These are phyloP conservation scores for Cynodonichthys magdalenae DNA, from an alignment of 2,797 vertebrate genomes.

Conservation along the genomic window DNA sequence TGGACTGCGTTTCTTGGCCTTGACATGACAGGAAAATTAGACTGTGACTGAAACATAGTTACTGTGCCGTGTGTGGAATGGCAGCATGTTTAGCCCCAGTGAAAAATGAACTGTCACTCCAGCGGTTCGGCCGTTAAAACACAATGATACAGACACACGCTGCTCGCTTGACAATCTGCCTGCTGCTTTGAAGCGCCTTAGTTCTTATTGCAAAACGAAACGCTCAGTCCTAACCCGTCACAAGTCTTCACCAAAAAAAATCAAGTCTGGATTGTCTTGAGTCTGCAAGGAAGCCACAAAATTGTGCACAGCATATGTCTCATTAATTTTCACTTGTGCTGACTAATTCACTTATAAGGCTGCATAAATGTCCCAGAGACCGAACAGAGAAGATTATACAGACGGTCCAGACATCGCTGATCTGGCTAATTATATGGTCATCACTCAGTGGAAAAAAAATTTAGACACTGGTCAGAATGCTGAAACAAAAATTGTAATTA, in stretches of 20 bases:
- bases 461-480: constrained; percentile 31
- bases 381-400: constrained; percentile 50
- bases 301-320: constrained; percentile 33
- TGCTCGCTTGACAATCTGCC: constrained; percentile 43
- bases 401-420: constrained; percentile 50
- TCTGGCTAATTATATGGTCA: constrained; percentile 52
- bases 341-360: constrained; percentile 58
- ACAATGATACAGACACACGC: constrained; percentile 27
- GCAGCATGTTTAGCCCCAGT: constrained; percentile 47
- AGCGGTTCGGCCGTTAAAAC: constrained; percentile 28
- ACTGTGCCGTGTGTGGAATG: constrained; percentile 34
- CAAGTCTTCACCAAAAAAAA: constrained; percentile 28
- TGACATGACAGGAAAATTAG: constrained; percentile 55
- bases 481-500: background rate
- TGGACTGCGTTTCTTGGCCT: constrained; percentile 41
- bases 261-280: constrained; percentile 25
- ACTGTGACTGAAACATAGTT: constrained; percentile 56
- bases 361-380: constrained; percentile 44
- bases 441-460: constrained; percentile 31
- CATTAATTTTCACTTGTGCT: constrained; percentile 66
- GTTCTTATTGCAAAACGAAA: background rate
- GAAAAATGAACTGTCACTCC: constrained; percentile 32
- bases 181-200: constrained; percentile 19
- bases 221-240: constrained; percentile 24
- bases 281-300: constrained; percentile 38